Evolutionary conservation across 2,797 vertebrate species (phyloP).

Genomic region (Chelonia mydas): DNA sequence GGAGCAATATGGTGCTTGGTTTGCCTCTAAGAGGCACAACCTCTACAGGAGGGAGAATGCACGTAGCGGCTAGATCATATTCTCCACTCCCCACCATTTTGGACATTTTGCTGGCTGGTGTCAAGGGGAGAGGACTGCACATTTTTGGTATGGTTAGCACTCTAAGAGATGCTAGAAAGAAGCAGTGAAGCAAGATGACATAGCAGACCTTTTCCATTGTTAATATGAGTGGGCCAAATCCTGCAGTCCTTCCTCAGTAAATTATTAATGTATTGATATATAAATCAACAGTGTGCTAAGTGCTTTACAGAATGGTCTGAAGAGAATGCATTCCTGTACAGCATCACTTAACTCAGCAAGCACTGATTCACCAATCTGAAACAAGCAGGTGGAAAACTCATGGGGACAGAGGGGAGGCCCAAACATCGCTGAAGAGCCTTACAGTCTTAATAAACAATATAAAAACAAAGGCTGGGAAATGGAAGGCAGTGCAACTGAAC

Average conservation of each 20-base stretch:
- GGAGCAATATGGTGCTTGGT: neutral
- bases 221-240: neutral
- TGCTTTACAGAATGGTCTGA: neutral
- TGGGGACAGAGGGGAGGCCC: neutral
- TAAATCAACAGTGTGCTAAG: neutral
- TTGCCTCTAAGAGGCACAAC: neutral
- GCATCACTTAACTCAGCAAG: neutral
- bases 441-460: neutral
- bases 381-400: slow-evolving; percentile 31
- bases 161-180: neutral
- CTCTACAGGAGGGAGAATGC: neutral
- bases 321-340: neutral
- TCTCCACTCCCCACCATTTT: neutral
- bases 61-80: neutral
- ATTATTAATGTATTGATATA: neutral
- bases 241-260: neutral
- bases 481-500: slow-evolving; percentile 36
- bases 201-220: neutral
- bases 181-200: neutral
- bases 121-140: neutral
- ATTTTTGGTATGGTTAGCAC: neutral
- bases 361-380: neutral
- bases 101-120: neutral
- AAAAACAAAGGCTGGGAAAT: neutral
- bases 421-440: neutral